Conservation (phyloP, 2,888 invertebrate genomes). For the Lepidocyrtoides sp. region DNA sequence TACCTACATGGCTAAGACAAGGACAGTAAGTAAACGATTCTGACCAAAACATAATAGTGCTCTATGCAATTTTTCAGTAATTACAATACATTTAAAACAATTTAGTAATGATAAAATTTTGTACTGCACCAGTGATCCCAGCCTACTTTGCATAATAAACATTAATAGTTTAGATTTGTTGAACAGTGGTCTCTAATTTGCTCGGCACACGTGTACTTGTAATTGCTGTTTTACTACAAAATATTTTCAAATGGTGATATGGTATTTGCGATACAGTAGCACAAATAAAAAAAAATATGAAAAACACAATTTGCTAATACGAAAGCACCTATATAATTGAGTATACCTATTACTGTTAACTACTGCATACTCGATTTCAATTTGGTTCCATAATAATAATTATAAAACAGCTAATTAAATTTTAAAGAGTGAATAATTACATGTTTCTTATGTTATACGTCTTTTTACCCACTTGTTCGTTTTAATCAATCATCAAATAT, state of each 20-base stretch:
- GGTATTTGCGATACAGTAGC: conserved; percentile 28
- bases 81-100: not conserved
- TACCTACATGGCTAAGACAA: not conserved
- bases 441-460: not conserved
- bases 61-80: not conserved
- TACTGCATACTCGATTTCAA: too few species aligned
- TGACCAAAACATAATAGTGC: not conserved
- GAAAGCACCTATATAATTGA: too few species aligned
- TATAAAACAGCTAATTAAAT: conserved; percentile 34
- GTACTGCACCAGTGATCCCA: not conserved
- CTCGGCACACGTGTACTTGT: not conserved
- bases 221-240: not conserved
- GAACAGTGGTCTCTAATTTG: not conserved
- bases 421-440: conserved; percentile 48
- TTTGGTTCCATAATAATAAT: conserved; percentile 55
- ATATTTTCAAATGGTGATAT: not conserved
- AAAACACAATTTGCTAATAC: too few species aligned
- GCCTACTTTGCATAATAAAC: conserved; percentile 13
- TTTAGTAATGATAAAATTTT: not conserved
- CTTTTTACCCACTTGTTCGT: not conserved
- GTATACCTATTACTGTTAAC: too few species aligned
- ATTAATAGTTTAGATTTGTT: not conserved
- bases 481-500: conserved; percentile 21
- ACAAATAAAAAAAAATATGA: too few species aligned
- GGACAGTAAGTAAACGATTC: not conserved